Evolutionary conservation across 1,140 invertebrate genomes (phyloP).

Genomic region (Chelonus insularis): DNA sequence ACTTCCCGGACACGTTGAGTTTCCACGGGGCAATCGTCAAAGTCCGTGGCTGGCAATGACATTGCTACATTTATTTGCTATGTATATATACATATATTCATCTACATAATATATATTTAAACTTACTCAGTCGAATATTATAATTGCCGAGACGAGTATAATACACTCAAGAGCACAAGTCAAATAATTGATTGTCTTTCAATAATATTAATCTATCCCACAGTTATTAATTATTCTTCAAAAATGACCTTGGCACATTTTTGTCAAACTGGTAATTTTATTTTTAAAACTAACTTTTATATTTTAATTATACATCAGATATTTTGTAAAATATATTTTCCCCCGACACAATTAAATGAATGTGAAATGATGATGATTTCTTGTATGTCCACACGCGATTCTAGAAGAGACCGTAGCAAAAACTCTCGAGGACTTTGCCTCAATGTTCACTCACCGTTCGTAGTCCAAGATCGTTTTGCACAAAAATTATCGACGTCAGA

Average conservation of each 20-base stretch:
- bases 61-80: conserved; percentile 38
- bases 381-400: not conserved
- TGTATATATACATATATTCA: not conserved
- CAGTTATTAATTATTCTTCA: no score
- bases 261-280: no score
- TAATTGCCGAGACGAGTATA: not conserved
- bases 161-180: no score
- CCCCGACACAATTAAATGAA: not conserved
- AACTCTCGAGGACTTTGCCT: conserved; percentile 10
- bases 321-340: no score
- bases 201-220: no score
- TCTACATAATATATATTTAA: not conserved
- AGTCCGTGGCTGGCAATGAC: conserved; percentile 48
- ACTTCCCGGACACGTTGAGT: conserved; percentile 57
- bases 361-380: not conserved
- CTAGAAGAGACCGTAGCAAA: not conserved
- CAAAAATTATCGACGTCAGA: conserved; percentile 13
- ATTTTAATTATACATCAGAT: no score
- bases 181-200: no score
- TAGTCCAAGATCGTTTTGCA: conserved; percentile 27
- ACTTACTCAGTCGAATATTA: not conserved
- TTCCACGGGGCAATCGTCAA: conserved; percentile 48
- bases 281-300: not conserved
- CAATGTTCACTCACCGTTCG: conserved; percentile 10
- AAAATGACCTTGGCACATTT: no score